Evolutionary conservation across 2,797 vertebrate genomes (phyloP).

Genomic region (Lepus townsendii): DNA sequence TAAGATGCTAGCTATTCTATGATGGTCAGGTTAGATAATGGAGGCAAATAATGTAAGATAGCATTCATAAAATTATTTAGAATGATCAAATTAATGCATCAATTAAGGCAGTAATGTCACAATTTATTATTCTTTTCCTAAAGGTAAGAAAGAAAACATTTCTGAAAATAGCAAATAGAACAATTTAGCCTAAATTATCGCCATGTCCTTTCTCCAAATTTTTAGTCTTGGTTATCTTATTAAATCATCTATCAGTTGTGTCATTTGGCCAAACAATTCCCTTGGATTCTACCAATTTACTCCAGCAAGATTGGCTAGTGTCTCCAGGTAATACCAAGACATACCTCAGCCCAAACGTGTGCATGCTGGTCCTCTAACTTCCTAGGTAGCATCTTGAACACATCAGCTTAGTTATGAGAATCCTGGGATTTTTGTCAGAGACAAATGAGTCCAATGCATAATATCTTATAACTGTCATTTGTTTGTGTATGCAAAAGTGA

Average conservation of each 20-base stretch:
- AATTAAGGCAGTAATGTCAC: background rate
- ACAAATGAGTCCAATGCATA: background rate
- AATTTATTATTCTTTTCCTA: constrained; percentile 12
- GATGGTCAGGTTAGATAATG: background rate
- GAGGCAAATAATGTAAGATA: background rate
- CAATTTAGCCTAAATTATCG: background rate
- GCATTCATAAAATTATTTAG: constrained; percentile 30
- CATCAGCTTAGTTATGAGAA: background rate
- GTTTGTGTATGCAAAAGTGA: background rate
- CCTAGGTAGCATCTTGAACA: background rate
- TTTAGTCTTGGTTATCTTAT: constrained; percentile 1
- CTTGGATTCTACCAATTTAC: background rate
- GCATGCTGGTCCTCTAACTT: background rate
- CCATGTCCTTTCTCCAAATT: background rate
- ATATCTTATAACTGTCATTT: background rate
- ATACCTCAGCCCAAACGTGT: background rate
- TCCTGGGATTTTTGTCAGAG: background rate
- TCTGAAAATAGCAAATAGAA: constrained; percentile 22
- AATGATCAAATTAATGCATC: background rate
- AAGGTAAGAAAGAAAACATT: constrained; percentile 8
- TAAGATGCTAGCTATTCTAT: background rate
- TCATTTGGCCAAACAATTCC: background rate
- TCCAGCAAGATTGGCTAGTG: background rate
- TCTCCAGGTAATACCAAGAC: background rate
- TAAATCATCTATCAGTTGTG: background rate